Evolutionary conservation across 1,140 invertebrate genomes (phyloP), one percentile per base, ranked within the genome.

Genomic region (Sinonovacula constricta): DNA sequence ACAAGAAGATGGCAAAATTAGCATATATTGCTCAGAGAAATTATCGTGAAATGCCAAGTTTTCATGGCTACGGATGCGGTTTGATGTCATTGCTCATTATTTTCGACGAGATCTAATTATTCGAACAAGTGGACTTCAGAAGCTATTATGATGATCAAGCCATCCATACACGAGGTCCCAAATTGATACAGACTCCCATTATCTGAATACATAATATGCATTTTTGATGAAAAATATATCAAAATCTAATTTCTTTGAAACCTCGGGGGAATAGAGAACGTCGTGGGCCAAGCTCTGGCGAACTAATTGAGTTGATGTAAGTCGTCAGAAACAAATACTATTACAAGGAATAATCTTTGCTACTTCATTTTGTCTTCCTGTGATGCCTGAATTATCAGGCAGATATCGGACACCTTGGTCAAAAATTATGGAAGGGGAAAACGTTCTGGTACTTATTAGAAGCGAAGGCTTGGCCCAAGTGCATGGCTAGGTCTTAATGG

Each of bases 181-280:
- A 66, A 45, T 66, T 67, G 34, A 49, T 30, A 30, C 26, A 30
- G 53, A 62, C 30, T 31, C 49, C 72, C 72, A 76, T 76, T 76
- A 76, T 56, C 34, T 22, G 60, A 76, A 76, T 76, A 76, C 63
- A 76, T 76, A 66, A 66, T 76, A 76, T 76, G 72, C 72, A 76
- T 76, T 76, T 76, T 76, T 76, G 72, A 76, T 76, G 72, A 76
- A 76, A 76, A 66, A 62, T 76, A 76, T 76, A 66, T 66, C 63
- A 66, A 76, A 76, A 76, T 76, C 72, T 76, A 76, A 76, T 76
- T 76, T 65, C 72, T 76, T 76, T 66, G 33, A 34, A 67, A 36
- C 67, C 72, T 66, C 57, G 54, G 67, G 72, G 72, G 72, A 76
- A 76, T 63, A 66, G 66, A n/a, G 66, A 76, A 56, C 54, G 63